Conservation (phyloP, 2,797 vertebrate species). For the Spondyliosoma cantharus region DNA sequence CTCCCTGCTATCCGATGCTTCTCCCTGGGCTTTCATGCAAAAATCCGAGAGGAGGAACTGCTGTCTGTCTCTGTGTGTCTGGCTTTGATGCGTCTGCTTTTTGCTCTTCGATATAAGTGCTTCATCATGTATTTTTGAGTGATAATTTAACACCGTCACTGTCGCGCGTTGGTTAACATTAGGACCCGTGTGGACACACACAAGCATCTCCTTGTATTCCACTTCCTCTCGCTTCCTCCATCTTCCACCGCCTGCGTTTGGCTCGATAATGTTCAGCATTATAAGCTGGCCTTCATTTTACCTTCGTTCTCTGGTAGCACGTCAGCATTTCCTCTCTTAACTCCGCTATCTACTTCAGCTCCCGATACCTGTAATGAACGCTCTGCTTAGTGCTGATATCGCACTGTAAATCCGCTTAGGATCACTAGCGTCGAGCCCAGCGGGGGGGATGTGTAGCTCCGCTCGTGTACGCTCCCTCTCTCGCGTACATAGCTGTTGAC, state of each 20-base stretch:
- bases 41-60: conserved; percentile 43
- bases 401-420: conserved; percentile 75
- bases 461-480: conserved; percentile 33
- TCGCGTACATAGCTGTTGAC: conserved; percentile 22
- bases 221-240: neutral
- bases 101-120: conserved; percentile 3
- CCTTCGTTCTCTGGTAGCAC: conserved; percentile 47
- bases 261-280: conserved; percentile 41
- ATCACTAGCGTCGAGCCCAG: conserved; percentile 52
- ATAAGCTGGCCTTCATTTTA: conserved; percentile 61
- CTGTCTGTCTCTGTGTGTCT: conserved; percentile 5
- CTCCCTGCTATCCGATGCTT: conserved; percentile 55
- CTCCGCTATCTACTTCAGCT: conserved; percentile 67
- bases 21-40: conserved; percentile 48
- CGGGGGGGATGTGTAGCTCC: conserved; percentile 40
- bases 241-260: conserved; percentile 4
- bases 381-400: conserved; percentile 76
- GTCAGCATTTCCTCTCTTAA: conserved; percentile 72
- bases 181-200: no score
- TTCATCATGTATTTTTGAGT: neutral
- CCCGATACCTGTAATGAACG: conserved; percentile 76
- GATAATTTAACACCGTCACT: neutral
- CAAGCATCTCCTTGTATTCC: neutral
- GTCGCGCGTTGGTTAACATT: neutral
- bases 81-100: conserved; percentile 20